A percentile compares a stretch with the other conserved stretches of the same genome.
These are phyloP conservation scores for Vulpes lagopus DNA, from an alignment of 2,113 vertebrate genomes.

Conservation along the genomic window DNA sequence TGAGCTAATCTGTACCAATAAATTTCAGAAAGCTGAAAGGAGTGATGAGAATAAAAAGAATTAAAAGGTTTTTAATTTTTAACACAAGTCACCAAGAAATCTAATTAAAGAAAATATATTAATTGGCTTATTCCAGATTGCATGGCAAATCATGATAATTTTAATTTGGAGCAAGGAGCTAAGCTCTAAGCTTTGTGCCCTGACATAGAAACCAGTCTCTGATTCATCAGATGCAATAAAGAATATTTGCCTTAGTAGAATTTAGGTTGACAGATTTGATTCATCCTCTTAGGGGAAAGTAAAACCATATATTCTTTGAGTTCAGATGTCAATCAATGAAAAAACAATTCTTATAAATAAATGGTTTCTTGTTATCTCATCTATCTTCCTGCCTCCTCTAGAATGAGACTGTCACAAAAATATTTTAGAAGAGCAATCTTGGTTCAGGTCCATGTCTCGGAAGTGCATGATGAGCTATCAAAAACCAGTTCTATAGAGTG, in stretches of 20 bases:
- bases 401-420: constrained; percentile 74
- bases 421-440: constrained; percentile 65
- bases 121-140: background rate
- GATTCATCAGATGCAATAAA: background rate
- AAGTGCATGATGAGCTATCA: constrained; percentile 46
- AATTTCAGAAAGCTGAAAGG: background rate
- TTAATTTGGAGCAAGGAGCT: background rate
- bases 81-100: background rate
- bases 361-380: constrained; percentile 71
- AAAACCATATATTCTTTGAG: constrained; percentile 63
- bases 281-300: constrained; percentile 51
- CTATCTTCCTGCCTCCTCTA: constrained; percentile 53
- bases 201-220: background rate
- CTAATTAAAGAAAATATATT: background rate
- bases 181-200: background rate
- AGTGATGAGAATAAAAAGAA: background rate
- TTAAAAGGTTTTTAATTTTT: background rate
- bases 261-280: constrained; percentile 48
- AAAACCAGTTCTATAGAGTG: background rate
- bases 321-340: constrained; percentile 79
- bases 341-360: constrained; percentile 73
- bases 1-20: background rate
- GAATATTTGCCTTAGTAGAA: constrained; percentile 33
- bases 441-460: background rate
- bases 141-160: background rate